These are phyloP conservation scores for Malaclemys terrapin DNA, from an alignment of 2,113 vertebrate species.

Conservation along the genomic window DNA sequence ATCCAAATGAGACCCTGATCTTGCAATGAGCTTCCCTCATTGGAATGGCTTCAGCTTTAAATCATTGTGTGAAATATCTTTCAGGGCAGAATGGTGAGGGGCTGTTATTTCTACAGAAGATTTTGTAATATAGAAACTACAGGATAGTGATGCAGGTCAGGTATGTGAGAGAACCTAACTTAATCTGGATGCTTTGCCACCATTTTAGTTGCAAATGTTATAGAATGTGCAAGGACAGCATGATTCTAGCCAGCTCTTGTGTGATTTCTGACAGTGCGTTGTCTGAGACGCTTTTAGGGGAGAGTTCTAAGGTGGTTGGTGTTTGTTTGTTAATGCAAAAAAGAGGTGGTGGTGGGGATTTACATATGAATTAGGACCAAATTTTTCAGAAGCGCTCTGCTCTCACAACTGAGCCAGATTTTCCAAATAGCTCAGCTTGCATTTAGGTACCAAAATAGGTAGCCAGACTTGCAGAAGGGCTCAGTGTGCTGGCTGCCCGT, in stretches of 20 bases:
- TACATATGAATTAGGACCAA: background rate
- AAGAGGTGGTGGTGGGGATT: background rate
- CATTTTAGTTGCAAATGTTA: background rate
- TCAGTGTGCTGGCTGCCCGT: background rate
- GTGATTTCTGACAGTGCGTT: background rate
- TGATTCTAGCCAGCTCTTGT: background rate
- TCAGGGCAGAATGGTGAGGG: background rate
- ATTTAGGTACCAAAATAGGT: background rate
- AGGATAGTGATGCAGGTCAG: background rate
- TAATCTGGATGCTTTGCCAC: background rate
- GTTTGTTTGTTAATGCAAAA: background rate
- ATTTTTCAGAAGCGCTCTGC: background rate
- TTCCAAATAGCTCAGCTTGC: background rate
- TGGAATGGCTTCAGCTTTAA: background rate
- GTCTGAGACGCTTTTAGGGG: background rate
- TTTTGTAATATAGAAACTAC: background rate
- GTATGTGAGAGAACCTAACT: background rate
- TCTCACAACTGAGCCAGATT: background rate
- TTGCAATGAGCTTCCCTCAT: background rate
- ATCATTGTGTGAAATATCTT: background rate
- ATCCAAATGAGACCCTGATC: background rate
- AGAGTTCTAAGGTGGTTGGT: background rate
- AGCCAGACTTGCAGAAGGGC: background rate
- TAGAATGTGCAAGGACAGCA: background rate
- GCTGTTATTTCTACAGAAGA: background rate